These are phyloP conservation scores for Anagyrus pseudococci DNA, from an alignment of 2,888 invertebrate genomes.

Conservation along the genomic window DNA sequence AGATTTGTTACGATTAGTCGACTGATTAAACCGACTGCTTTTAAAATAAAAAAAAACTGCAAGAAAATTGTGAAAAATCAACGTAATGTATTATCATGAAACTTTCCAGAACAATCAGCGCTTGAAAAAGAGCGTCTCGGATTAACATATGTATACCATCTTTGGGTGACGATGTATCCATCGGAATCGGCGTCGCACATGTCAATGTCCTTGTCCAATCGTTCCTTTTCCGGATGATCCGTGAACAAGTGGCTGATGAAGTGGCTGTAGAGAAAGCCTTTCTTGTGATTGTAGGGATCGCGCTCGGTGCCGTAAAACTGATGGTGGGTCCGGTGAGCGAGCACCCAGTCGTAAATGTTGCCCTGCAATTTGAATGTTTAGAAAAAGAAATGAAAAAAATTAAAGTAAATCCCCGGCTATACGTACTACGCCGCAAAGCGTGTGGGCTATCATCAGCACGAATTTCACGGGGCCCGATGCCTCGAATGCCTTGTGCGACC, in stretches of 20 bases:
- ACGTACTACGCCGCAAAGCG: conserved; percentile 84
- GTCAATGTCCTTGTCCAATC: conserved; percentile 73
- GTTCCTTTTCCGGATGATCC: conserved; percentile 71
- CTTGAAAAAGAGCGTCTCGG: too few relatives aligned
- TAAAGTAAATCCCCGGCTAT: not conserved
- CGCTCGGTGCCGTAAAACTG: conserved; percentile 76
- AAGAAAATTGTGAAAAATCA: not conserved
- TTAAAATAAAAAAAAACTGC: conserved; percentile 1
- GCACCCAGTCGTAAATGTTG: conserved; percentile 84
- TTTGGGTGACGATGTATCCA: conserved; percentile 81
- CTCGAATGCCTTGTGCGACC: conserved; percentile 88
- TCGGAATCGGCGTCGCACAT: conserved; percentile 82
- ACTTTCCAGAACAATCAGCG: too few relatives aligned
- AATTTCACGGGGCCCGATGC: conserved; percentile 75
- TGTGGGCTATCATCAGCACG: conserved; percentile 83
- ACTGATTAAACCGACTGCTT: too few relatives aligned
- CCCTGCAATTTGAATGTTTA: conserved; percentile 66
- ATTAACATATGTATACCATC: conserved; percentile 74
- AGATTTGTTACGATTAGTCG: too few relatives aligned
- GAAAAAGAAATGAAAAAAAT: not conserved
- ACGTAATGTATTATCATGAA: too few relatives aligned
- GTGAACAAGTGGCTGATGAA: conserved; percentile 73
- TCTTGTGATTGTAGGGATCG: conserved; percentile 81
- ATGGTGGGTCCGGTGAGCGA: conserved; percentile 83
- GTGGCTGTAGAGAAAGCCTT: conserved; percentile 84